Evolutionary conservation across 2,888 invertebrate species (phyloP).

Genomic region (Holacanthella duospinosa): DNA sequence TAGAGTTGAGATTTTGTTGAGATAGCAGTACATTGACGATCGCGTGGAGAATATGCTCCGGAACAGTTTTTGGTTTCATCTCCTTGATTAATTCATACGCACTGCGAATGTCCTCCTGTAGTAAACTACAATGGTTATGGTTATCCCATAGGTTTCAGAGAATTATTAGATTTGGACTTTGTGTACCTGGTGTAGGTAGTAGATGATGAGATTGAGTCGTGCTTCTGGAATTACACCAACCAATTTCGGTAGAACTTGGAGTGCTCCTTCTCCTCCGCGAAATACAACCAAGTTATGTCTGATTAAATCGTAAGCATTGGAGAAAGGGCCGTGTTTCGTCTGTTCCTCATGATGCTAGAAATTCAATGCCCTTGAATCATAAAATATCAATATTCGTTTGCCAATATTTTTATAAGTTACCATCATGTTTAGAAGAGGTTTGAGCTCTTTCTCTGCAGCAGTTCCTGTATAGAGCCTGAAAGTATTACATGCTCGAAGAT

Average conservation of each 20-base stretch:
- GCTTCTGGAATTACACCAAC: slow-evolving; percentile 96
- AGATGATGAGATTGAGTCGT: slow-evolving; percentile 86
- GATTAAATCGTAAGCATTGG: slow-evolving; percentile 81
- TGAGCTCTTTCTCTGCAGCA: slow-evolving; percentile 82
- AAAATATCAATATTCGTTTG: neutral
- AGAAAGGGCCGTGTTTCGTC: slow-evolving; percentile 38
- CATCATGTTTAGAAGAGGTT: slow-evolving; percentile 52
- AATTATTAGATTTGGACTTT: neutral
- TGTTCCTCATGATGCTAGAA: slow-evolving; percentile 36
- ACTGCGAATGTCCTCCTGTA: slow-evolving; percentile 66
- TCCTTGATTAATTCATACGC: slow-evolving; percentile 82
- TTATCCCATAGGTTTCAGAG: neutral
- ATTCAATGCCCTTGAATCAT: neutral
- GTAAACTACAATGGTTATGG: neutral
- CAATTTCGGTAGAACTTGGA: slow-evolving; percentile 80
- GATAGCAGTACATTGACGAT: slow-evolving; percentile 89
- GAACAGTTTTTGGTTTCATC: slow-evolving; percentile 81
- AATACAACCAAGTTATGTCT: slow-evolving; percentile 93
- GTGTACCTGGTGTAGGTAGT: slow-evolving; percentile 64
- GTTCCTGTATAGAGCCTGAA: slow-evolving; percentile 84
- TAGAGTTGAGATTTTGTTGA: slow-evolving; percentile 58
- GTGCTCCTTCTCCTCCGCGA: slow-evolving; percentile 80
- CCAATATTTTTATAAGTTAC: slow-evolving; percentile 9
- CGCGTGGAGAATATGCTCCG: slow-evolving; percentile 92
- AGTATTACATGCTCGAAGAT: slow-evolving; percentile 77